Percentiles rank a stretch among this genome's conserved stretches.
Conservation (phyloP, 2,888 invertebrate genomes). For the Conistra vaccinii region DNA sequence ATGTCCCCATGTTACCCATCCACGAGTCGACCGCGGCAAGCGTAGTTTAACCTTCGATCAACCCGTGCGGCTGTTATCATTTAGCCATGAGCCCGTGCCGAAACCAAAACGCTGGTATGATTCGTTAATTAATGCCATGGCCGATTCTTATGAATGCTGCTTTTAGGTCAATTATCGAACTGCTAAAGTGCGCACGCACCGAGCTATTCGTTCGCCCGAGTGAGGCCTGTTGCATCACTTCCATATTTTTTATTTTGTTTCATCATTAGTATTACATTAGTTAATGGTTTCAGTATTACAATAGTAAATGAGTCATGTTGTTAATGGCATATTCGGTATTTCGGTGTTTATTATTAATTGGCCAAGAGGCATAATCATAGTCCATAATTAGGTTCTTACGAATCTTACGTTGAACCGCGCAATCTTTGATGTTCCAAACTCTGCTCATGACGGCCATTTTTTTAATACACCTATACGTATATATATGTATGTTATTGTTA, state of each 20-base stretch:
- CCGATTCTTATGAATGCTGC: constrained; percentile 16
- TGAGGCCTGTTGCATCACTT: constrained; percentile 5
- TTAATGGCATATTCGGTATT: not conserved
- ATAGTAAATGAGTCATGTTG: too few species aligned
- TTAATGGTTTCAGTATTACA: too few species aligned
- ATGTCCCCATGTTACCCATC: not conserved
- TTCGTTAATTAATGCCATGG: constrained; percentile 22
- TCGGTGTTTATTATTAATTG: not conserved
- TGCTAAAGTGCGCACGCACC: constrained; percentile 31
- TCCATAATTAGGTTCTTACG: not conserved
- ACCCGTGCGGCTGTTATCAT: not conserved
- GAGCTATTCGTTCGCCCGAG: not conserved
- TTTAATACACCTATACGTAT: constrained; percentile 4
- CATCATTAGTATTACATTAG: not conserved
- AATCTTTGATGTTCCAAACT: not conserved
- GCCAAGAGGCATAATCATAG: not conserved
- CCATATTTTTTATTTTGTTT: not conserved
- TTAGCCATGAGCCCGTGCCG: not conserved
- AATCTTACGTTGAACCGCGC: not conserved
- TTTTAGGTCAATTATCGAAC: constrained; percentile 54
- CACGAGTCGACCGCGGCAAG: not conserved
- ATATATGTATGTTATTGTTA: not conserved
- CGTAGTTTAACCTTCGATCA: not conserved
- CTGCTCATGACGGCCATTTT: too few species aligned
- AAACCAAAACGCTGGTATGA: not conserved